Percentiles rank a stretch among this genome's conserved stretches.
Conservation (phyloP, 2,113 vertebrate genomes). For the Ariopsis seemanni region DNA sequence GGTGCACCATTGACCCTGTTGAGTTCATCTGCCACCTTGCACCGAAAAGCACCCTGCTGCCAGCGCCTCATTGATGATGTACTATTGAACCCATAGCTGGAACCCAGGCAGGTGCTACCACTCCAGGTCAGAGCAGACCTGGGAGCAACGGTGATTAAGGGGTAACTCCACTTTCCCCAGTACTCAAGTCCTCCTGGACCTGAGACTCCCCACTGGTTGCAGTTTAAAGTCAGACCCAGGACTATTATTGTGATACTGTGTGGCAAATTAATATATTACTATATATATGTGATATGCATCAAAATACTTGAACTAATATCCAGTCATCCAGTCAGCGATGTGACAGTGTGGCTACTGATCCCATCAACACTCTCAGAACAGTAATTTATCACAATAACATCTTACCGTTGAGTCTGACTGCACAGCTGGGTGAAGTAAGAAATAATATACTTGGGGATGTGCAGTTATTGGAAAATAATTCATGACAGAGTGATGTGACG, state of each 20-base stretch:
- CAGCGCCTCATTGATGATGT: too few species aligned
- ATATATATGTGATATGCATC: background rate
- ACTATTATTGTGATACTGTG: background rate
- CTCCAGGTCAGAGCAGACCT: too few species aligned
- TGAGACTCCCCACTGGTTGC: too few species aligned
- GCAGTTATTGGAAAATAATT: background rate
- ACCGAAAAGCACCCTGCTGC: too few species aligned
- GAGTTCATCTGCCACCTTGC: too few species aligned
- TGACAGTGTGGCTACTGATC: background rate
- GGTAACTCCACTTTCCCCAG: too few species aligned
- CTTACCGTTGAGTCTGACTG: background rate
- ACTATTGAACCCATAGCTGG: too few species aligned
- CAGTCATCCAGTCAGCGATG: background rate
- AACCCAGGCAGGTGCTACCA: too few species aligned
- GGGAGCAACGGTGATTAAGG: too few species aligned
- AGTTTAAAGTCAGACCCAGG: too few species aligned
- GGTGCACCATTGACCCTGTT: too few species aligned
- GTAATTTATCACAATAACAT: background rate
- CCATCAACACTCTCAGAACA: background rate
- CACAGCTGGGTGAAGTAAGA: background rate
- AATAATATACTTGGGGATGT: background rate
- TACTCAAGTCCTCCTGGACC: too few species aligned
- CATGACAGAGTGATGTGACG: background rate
- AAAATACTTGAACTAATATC: background rate
- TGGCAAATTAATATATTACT: background rate